These are phyloP conservation scores for Pangasius mekongensis DNA, from an alignment of 2,797 vertebrate species.

Conservation along the genomic window DNA sequence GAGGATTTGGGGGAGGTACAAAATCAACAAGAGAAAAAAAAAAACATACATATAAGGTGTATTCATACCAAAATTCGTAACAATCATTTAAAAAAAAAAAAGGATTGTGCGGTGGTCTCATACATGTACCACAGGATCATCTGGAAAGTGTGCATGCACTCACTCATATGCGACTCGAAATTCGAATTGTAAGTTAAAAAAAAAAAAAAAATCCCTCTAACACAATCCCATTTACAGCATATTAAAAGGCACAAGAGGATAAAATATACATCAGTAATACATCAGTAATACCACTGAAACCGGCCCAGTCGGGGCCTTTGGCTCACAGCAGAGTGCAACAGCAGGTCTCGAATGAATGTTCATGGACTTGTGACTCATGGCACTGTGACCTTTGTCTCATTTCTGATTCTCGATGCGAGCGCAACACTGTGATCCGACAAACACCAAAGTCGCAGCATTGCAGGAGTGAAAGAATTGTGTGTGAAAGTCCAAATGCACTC, in stretches of 20 bases:
- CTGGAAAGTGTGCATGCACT: constrained; percentile 38
- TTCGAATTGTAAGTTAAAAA: not conserved
- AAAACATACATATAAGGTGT: constrained; percentile 27
- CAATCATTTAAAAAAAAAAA: not conserved
- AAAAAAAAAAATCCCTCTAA: constrained; percentile 13
- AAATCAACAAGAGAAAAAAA: not conserved
- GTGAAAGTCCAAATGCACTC: constrained; percentile 39
- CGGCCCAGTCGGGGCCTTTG: constrained; percentile 34
- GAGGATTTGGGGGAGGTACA: constrained; percentile 7
- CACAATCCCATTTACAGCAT: constrained; percentile 45
- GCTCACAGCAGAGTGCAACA: constrained; percentile 43
- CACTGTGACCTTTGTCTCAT: constrained; percentile 31
- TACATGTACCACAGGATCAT: constrained; percentile 35
- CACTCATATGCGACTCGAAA: constrained; percentile 15
- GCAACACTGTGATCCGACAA: not conserved
- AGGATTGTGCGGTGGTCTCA: constrained; percentile 38
- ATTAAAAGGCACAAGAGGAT: constrained; percentile 52
- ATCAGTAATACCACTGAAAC: constrained; percentile 31
- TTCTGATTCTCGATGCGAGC: constrained; percentile 6
- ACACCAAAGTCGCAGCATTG: not conserved
- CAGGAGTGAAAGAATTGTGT: constrained; percentile 40
- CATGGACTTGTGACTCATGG: constrained; percentile 22
- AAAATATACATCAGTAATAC: constrained; percentile 19
- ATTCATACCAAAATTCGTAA: not conserved
- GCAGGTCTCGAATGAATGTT: constrained; percentile 23